Evolutionary conservation across 2,888 invertebrate species (phyloP).

Genomic region (Nomada goodeniana): DNA sequence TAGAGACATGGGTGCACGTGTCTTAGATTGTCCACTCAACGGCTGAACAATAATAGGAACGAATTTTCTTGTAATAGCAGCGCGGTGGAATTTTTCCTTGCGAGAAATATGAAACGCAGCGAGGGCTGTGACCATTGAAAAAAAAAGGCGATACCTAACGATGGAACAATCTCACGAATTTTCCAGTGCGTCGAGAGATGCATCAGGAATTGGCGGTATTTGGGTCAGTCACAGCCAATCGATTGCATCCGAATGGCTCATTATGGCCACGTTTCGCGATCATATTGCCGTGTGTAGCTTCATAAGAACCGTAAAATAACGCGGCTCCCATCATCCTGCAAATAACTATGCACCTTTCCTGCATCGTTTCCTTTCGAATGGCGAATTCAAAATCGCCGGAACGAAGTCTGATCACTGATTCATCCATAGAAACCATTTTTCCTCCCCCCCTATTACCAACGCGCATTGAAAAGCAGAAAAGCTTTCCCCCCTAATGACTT

Average conservation of each 20-base stretch:
- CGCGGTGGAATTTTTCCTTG: not conserved
- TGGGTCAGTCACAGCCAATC: conserved; percentile 59
- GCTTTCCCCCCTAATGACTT: not conserved
- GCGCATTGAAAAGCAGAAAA: not conserved
- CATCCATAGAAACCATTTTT: not conserved
- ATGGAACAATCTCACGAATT: conserved; percentile 24
- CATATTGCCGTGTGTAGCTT: conserved; percentile 42
- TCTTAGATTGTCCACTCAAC: too few species aligned
- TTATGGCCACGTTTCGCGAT: conserved; percentile 52
- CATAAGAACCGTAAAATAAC: conserved; percentile 27
- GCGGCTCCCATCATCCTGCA: conserved; percentile 12
- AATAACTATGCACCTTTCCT: conserved; percentile 20
- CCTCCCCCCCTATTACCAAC: not conserved
- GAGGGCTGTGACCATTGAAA: too few species aligned
- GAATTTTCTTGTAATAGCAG: too few species aligned
- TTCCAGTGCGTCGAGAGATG: conserved; percentile 7
- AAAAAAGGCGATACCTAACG: not conserved
- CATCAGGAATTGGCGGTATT: conserved; percentile 54
- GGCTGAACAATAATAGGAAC: too few species aligned
- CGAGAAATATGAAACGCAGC: not conserved
- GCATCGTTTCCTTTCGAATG: conserved; percentile 2
- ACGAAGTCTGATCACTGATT: not conserved
- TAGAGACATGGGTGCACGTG: too few species aligned
- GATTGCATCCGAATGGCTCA: conserved; percentile 61
- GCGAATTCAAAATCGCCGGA: conserved; percentile 13